These are phyloP conservation scores for Tetragnatha montana DNA, from an alignment of 2,888 invertebrate genomes.

Conservation along the genomic window DNA sequence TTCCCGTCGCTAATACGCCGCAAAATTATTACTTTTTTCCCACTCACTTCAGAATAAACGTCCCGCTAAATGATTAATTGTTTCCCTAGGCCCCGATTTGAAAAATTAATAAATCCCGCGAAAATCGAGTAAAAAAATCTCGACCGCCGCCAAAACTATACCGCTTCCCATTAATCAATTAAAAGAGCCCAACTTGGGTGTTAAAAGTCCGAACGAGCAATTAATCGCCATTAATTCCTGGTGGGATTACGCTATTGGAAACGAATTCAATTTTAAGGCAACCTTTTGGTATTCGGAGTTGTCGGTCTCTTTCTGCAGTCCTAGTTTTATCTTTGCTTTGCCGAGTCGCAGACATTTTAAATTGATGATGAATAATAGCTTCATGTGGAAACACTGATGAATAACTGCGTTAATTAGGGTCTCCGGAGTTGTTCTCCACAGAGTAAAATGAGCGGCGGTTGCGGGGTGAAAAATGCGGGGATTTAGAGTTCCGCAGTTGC, in stretches of 20 bases:
- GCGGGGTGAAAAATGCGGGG: too few relatives aligned
- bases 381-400: neutral
- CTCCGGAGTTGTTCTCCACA: neutral
- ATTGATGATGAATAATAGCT: slow-evolving; percentile 48
- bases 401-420: neutral
- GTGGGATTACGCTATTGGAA: slow-evolving; percentile 45
- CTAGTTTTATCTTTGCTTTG: slow-evolving; percentile 9
- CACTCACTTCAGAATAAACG: slow-evolving; percentile 20
- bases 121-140: slow-evolving; percentile 18
- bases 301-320: neutral
- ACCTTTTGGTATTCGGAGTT: neutral
- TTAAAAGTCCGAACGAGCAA: slow-evolving; percentile 53
- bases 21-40: slow-evolving; percentile 49
- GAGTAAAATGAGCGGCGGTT: too few relatives aligned
- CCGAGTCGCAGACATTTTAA: slow-evolving; percentile 18
- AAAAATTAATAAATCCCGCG: slow-evolving; percentile 58
- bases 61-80: slow-evolving; percentile 56
- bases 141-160: slow-evolving; percentile 38
- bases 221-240: slow-evolving; percentile 67
- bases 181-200: slow-evolving; percentile 42
- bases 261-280: slow-evolving; percentile 35
- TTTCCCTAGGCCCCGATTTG: slow-evolving; percentile 53
- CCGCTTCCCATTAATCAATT: slow-evolving; percentile 61
- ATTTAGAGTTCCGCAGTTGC: too few relatives aligned
- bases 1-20: slow-evolving; percentile 36